phyloP scores from a whole-genome alignment of 2,797 vertebrate species.

The Mus spretus region DNA sequence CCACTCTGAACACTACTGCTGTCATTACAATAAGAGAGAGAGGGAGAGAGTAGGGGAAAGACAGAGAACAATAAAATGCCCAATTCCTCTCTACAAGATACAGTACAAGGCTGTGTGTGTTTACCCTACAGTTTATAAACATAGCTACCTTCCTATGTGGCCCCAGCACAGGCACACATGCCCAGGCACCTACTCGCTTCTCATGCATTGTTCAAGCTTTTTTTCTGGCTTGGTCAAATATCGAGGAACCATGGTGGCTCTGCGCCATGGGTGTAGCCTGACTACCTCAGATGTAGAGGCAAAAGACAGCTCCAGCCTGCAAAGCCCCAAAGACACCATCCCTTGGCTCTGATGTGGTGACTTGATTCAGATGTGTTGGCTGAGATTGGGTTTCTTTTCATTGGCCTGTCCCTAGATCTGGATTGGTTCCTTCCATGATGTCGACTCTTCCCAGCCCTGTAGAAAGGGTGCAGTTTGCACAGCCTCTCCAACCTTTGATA shows the following conservation, averaged over 20 bases:
- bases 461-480: neutral
- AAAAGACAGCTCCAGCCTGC: neutral
- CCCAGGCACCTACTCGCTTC: neutral
- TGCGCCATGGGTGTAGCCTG: neutral
- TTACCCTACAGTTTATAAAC: slow-evolving; percentile 82
- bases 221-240: neutral
- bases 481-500: neutral
- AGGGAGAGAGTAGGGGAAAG: neutral
- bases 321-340: neutral
- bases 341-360: neutral
- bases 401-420: neutral
- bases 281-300: neutral
- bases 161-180: neutral
- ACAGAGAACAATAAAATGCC: slow-evolving; percentile 89
- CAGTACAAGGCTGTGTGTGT: slow-evolving; percentile 84
- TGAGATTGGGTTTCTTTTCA: neutral
- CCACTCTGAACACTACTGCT: neutral
- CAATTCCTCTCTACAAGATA: slow-evolving; percentile 90
- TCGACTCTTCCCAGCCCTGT: neutral
- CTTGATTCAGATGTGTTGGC: neutral
- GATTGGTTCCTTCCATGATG: neutral
- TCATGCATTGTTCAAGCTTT: neutral
- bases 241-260: neutral
- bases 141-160: slow-evolving; percentile 25
- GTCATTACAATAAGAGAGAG: neutral